Evolutionary conservation across 2,113 vertebrate species (phyloP), one percentile per base, ranked within the genome.

Genomic region (Oenanthe melanoleuca): DNA sequence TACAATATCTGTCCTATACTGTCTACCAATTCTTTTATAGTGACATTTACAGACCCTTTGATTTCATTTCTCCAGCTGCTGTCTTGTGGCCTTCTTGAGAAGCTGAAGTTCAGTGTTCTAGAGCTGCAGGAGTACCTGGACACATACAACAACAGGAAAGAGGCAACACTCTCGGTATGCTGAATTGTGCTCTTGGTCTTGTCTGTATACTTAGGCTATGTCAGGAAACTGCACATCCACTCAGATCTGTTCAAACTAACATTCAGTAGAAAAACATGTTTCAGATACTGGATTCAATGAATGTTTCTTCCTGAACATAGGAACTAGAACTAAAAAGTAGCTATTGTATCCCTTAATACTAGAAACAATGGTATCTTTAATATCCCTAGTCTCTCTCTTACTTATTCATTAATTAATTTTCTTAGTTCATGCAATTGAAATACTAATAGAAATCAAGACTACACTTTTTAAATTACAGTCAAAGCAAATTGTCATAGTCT

Each of bases 121-220:
- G 99, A 99, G 96, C 98, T 99, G 50, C 99, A 99, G 96, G 99
- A 99, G 97, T 99, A 99, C 96, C 93, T 99, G 97, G 99, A 99
- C 89, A 99, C 99, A 1, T 99, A 99, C 97, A 99, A 99, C 97
- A 99, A 98, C 92, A 98, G 97, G 83, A 99, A 99, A 95, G 99
- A 99, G 93, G 98, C 99, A 25, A 99, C 99, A 3, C 98, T 99
- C 88, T 99, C 98, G 69, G 99, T 99, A 98, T 97, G 98, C 38
- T 83, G 26, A 40, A 28, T 85, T 50, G 29, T 61, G 15, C 86
- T 65, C 92, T n/a, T 82, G 25, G 14, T 24, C 95, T 86, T 64
- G 9, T 66, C 10, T 50, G 17, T 38, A 2, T 64, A 8, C 8
- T 75, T 61, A 29, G 4, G 8, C 59, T 69, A 1, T 53, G 56